Evolutionary conservation across 1,140 invertebrate species (phyloP).

Genomic region (Leptopilina clavipes): DNA sequence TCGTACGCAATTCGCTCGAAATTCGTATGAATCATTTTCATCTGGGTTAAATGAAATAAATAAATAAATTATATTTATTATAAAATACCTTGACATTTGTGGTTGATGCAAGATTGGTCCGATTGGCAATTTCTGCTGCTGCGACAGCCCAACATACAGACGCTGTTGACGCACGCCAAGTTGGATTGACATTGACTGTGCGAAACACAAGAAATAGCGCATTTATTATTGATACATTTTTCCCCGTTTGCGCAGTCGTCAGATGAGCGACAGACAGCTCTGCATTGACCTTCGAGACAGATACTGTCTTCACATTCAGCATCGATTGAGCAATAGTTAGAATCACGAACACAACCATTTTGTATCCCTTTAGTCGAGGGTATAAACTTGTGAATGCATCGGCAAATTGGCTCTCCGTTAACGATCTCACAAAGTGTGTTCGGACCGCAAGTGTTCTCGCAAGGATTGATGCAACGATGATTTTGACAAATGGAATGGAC

Average conservation of each 20-base stretch:
- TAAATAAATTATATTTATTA: background rate
- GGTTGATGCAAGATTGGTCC: conserved; percentile 86
- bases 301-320: conserved; percentile 84
- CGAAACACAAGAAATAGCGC: conserved; percentile 84
- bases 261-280: conserved; percentile 85
- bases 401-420: conserved; percentile 84
- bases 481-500: conserved; percentile 82
- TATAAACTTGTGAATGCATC: conserved; percentile 84
- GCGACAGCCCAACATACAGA: conserved; percentile 88
- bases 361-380: conserved; percentile 77
- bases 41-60: no score
- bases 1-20: no score
- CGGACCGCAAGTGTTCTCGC: conserved; percentile 83
- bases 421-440: conserved; percentile 87
- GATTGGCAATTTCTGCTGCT: conserved; percentile 85
- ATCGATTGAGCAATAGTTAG: conserved; percentile 81
- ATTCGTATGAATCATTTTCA: no score
- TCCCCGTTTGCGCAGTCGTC: conserved; percentile 88
- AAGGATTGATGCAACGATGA: conserved; percentile 85
- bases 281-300: conserved; percentile 89
- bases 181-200: conserved; percentile 86
- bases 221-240: conserved; percentile 85
- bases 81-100: conserved; percentile 81
- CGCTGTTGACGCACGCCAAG: conserved; percentile 86
- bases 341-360: conserved; percentile 83